Conservation (phyloP, 2,113 vertebrate species). For the Gymnarchus niloticus region DNA sequence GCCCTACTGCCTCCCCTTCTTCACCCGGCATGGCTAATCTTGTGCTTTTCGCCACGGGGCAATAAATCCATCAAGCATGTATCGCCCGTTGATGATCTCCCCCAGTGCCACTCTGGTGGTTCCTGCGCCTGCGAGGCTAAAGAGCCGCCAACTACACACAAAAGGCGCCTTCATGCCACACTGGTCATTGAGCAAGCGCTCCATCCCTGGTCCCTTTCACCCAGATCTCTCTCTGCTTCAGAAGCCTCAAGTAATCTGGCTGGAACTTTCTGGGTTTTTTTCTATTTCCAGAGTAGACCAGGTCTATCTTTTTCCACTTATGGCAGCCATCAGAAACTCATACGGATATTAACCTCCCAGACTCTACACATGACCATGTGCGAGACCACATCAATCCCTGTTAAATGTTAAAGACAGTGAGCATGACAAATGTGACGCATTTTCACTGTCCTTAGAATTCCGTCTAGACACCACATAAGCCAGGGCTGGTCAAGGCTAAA, state of each 20-base stretch:
- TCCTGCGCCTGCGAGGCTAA: not conserved
- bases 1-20: not conserved
- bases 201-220: not conserved
- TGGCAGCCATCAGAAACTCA: not conserved
- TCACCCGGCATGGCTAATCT: constrained; percentile 1
- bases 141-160: not conserved
- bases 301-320: not conserved
- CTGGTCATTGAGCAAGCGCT: not conserved
- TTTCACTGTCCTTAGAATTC: not conserved
- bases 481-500: not conserved
- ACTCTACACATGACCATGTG: not conserved
- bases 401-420: not conserved
- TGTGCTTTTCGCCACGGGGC: not conserved
- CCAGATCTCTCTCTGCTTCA: not conserved
- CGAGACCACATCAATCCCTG: not conserved
- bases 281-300: not conserved
- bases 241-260: not conserved
- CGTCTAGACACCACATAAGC: not conserved
- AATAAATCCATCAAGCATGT: not conserved
- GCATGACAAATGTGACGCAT: not conserved
- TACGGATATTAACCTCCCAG: not conserved
- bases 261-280: not conserved
- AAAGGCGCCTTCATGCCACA: not conserved
- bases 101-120: not conserved
- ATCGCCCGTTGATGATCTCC: not conserved